Evolutionary conservation across 2,888 invertebrate species (phyloP).

Genomic region (Amphipyra berbera): DNA sequence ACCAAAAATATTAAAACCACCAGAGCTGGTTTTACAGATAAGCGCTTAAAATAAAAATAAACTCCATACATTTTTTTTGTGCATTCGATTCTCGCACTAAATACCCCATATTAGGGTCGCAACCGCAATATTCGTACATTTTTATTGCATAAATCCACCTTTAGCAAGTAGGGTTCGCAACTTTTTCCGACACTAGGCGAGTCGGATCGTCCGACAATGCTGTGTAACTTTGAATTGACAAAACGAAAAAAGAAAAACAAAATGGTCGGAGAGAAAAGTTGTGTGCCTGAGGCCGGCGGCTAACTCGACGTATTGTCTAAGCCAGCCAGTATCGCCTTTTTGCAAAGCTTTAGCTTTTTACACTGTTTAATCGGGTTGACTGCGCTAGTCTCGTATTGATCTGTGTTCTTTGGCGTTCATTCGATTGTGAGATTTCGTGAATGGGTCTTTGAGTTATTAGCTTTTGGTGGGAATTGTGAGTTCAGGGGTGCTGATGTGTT

Average conservation of each 20-base stretch:
- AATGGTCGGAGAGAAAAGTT: constrained; percentile 70
- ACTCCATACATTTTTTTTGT: constrained; percentile 19
- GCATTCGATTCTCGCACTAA: neutral
- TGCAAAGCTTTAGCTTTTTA: constrained; percentile 56
- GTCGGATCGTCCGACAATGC: constrained; percentile 41
- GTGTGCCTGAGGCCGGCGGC: constrained; percentile 55
- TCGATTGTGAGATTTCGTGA: constrained; percentile 44
- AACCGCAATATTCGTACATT: constrained; percentile 18
- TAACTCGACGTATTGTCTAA: constrained; percentile 59
- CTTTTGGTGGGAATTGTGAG: constrained; percentile 1
- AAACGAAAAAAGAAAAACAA: constrained; percentile 64
- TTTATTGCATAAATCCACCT: constrained; percentile 22
- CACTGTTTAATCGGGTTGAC: constrained; percentile 60
- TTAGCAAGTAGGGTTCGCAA: constrained; percentile 33
- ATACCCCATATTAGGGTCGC: constrained; percentile 6
- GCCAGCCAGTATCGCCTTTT: constrained; percentile 51
- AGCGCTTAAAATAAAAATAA: constrained; percentile 18
- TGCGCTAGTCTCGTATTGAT: constrained; percentile 55
- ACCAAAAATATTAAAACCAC: constrained; percentile 21
- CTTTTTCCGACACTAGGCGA: constrained; percentile 52
- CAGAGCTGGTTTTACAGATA: constrained; percentile 17
- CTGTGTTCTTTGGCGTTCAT: constrained; percentile 52
- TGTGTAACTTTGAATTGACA: constrained; percentile 67
- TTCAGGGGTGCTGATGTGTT: neutral
- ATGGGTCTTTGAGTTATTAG: constrained; percentile 39